phyloP scores from a whole-genome alignment of 1,140 invertebrate genomes.

The Tyrophagus putrescentiae region DNA sequence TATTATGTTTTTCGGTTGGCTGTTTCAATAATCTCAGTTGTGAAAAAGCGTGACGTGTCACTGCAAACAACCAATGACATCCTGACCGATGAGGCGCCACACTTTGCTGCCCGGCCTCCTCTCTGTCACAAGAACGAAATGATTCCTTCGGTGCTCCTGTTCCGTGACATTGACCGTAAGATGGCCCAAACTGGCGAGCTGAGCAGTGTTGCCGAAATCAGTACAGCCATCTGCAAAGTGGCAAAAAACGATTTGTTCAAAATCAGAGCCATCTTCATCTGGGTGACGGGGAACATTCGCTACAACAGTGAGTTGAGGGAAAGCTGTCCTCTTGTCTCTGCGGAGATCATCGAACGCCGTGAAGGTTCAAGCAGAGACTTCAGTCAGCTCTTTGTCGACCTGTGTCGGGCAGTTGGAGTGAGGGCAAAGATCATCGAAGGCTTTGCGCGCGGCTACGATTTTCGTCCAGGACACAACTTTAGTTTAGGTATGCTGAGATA shows the following conservation, averaged over 20 bases:
- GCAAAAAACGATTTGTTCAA: slow-evolving; percentile 30
- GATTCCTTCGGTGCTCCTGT: slow-evolving; percentile 26
- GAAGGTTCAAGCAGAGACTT: slow-evolving; percentile 33
- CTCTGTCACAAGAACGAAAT: slow-evolving; percentile 29
- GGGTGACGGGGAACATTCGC: slow-evolving; percentile 33
- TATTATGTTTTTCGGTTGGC: neutral
- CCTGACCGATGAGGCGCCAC: slow-evolving; percentile 31
- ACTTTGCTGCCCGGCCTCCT: slow-evolving; percentile 31
- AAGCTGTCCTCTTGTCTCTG: slow-evolving; percentile 25
- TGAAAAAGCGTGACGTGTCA: slow-evolving; percentile 23
- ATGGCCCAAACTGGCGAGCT: slow-evolving; percentile 21
- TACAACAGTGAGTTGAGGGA: slow-evolving; percentile 32
- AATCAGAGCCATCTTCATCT: slow-evolving; percentile 31
- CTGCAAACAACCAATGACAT: slow-evolving; percentile 32
- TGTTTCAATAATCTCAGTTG: neutral
- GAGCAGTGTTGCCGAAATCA: slow-evolving; percentile 21
- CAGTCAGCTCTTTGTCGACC: slow-evolving; percentile 30
- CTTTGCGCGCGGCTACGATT: slow-evolving; percentile 33
- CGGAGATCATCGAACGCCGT: slow-evolving; percentile 28
- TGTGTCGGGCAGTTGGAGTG: slow-evolving; percentile 30
- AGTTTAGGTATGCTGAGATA: slow-evolving; percentile 21
- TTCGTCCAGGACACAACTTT: slow-evolving; percentile 31
- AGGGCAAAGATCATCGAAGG: slow-evolving; percentile 32
- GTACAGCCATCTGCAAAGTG: slow-evolving; percentile 25
- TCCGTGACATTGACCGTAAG: slow-evolving; percentile 27